Evolutionary conservation across 2,888 invertebrate genomes (phyloP), one percentile per base, ranked within the genome.

Genomic region (Caenorhabditis imperialis): DNA sequence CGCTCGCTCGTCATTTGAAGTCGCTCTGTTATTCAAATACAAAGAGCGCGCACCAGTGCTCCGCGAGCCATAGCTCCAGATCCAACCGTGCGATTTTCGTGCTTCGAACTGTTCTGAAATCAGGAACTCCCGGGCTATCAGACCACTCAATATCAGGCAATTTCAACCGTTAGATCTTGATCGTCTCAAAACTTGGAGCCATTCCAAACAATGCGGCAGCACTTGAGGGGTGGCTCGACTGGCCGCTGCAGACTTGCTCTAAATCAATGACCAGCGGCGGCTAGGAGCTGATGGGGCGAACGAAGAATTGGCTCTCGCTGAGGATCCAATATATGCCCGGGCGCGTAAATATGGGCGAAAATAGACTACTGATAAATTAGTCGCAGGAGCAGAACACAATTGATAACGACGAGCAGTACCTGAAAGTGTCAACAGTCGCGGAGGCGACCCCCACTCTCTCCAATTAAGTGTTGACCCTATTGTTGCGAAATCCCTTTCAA

Each of bases 221-320:
- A 50, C 47, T 45, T 33, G 0, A 30, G 74, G 74, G 74, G 51
- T 25, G 3, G 53, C 25, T 53, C 22, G n/a, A 44, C 44, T 33
- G 40, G 18, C 33, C 23, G 50, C 51, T 67, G 74, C 67, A 74
- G 74, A 74, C 61, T 67, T 67, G 55, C 57, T 58, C 74, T 74
- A 74, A 74, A 74, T 74, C 74, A 74, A 67, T 74, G 74, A 74
- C 74, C 74, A 74, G 60, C 55, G 61, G 61, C 74, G 57, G 45
- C 67, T 73, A 65, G 63, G 65, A 60, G 65, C 72, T 65, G 73
- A 65, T 73, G 73, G 57, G 55, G 58, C 48, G 50, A 61, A 65
- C 73, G 63, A 63, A 72, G 63, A 72, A 65, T 42, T 57, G 65
- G 57, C 67, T 63, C 53, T 65, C 30, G 57, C 48, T 33, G 33